Base-by-base conservation (phyloP, 2,797 vertebrate species). In the Xyrichtys novacula region DNA sequence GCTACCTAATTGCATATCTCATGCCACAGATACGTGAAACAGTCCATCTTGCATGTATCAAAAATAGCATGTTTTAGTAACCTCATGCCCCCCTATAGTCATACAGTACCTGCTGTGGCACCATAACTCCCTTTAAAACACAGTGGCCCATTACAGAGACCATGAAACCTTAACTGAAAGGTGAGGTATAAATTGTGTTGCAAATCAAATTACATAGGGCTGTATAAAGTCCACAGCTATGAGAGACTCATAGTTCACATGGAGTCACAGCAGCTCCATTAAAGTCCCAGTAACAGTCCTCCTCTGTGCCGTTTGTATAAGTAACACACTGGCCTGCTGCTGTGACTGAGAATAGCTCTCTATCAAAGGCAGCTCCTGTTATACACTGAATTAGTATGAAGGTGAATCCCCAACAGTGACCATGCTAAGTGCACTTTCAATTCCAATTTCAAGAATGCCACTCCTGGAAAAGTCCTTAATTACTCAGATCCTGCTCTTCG, bases 391-490 rank as follows among this genome's bases (percentile, higher is more conserved):
- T 80, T 47, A 80, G 74, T 59, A 56, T 81, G 63, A 76, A 83
- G 80, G 66, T 83, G 77, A 78, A 84, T 85, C 80, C 77, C 60
- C 48, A 62, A 31, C 54, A n/a, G 46, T 66, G 76, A 67, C 79
- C 76, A 81, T 71, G 74, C 75, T 81, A 72, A 82, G 83, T 62
- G 59, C 68, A 87, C 78, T 90, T 84, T 85, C 79, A 88, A 77
- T 88, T 91, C 80, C 88, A 86, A 84, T 89, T 88, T 84, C 84
- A 57, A 82, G 81, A 89, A 86, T 81, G 80, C 83, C 83, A 86
- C 88, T 92, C 81, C 74, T 82, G 61, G 68, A 79, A 80, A 87
- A 87, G 81, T 91, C 88, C 87, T 91, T 93, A 93, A 94, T 94
- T 91, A 90, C 87, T n/a, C 36, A 83, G 81, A 90, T 89, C 85